Evolutionary conservation across 2,888 invertebrate genomes (phyloP).

Genomic region (Drosophila macrospina): DNA sequence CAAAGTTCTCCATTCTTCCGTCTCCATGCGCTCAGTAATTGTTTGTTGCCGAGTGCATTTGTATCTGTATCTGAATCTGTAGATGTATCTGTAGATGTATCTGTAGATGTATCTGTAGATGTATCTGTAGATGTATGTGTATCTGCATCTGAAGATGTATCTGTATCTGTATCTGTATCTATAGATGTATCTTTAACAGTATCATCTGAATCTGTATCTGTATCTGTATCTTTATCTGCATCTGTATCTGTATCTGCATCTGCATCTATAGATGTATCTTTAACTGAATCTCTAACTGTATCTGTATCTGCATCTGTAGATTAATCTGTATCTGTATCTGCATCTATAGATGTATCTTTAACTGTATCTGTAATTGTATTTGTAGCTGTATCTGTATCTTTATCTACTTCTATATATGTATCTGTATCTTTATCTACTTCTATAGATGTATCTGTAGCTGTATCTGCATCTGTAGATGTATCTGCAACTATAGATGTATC

Average conservation of each 20-base stretch:
- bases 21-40: constrained; percentile 40
- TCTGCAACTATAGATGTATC: too few species aligned
- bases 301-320: constrained; percentile 22
- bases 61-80: constrained; percentile 22
- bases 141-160: constrained; percentile 3
- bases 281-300: constrained; percentile 1
- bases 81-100: constrained; percentile 3
- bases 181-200: constrained; percentile 6
- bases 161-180: too few species aligned
- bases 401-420: too few species aligned
- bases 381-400: constrained; percentile 2
- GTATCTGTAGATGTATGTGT: constrained; percentile 3
- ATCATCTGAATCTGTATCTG: constrained; percentile 20
- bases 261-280: constrained; percentile 10
- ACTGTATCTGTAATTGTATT: too few species aligned
- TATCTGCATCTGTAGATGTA: too few species aligned
- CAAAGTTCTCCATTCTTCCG: constrained; percentile 6
- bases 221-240: constrained; percentile 8
- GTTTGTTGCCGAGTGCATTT: constrained; percentile 36
- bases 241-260: too few species aligned
- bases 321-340: constrained; percentile 5
- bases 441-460: constrained; percentile 8
- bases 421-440: constrained; percentile 18
- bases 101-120: constrained; percentile 15
- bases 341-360: too few species aligned